These are phyloP conservation scores for Neodiprion virginianus DNA, from an alignment of 1,140 invertebrate genomes.

Conservation along the genomic window DNA sequence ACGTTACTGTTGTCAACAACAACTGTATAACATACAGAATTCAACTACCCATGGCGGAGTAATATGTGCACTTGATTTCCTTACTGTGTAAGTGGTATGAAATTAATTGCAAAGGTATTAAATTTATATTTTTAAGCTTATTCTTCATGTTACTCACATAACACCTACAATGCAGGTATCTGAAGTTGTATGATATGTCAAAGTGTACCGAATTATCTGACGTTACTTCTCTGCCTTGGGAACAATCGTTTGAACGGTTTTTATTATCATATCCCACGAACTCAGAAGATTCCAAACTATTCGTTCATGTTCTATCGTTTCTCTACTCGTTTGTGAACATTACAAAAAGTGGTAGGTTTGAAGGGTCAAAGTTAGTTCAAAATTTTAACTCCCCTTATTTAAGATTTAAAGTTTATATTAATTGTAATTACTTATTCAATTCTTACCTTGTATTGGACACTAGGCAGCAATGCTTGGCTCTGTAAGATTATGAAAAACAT, in stretches of 20 bases:
- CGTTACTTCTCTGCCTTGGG: constrained; percentile 65
- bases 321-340: constrained; percentile 57
- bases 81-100: constrained; percentile 61
- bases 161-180: constrained; percentile 33
- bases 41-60: constrained; percentile 67
- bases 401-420: not conserved
- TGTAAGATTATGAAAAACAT: constrained; percentile 46
- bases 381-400: not conserved
- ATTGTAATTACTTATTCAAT: not conserved
- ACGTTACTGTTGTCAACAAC: constrained; percentile 58
- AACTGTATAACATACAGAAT: constrained; percentile 67
- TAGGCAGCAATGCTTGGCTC: constrained; percentile 41
- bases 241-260: constrained; percentile 65
- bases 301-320: constrained; percentile 65
- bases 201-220: constrained; percentile 38
- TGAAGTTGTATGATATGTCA: constrained; percentile 45
- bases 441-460: not conserved
- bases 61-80: constrained; percentile 58
- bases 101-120: not conserved
- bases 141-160: not conserved
- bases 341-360: constrained; percentile 32
- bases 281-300: constrained; percentile 65
- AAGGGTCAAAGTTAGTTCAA: not conserved
- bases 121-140: not conserved
- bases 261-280: constrained; percentile 66